phyloP scores from a whole-genome alignment of 2,113 vertebrate genomes.

The Tachysurus vachellii region DNA sequence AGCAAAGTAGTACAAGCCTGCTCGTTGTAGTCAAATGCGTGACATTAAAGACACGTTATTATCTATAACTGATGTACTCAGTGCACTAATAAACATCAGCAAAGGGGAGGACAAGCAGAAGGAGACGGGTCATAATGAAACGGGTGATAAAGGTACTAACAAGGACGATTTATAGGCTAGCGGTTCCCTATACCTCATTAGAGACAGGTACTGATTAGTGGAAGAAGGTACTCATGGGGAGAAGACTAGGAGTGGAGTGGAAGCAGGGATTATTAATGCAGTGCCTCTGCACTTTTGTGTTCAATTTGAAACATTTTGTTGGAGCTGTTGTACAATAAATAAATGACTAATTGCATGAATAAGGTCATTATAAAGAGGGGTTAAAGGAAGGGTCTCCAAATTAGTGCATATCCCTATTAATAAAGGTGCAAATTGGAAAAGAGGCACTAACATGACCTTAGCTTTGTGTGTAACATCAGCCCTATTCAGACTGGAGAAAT shows the following conservation, averaged over 20 bases:
- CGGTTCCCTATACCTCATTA: slow-evolving; percentile 3
- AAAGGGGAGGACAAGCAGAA: neutral
- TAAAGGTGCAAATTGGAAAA: neutral
- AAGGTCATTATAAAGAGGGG: neutral
- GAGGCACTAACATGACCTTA: neutral
- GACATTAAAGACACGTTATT: neutral
- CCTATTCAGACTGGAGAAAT: neutral
- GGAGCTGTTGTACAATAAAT: neutral
- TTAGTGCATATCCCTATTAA: neutral
- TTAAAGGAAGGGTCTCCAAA: neutral
- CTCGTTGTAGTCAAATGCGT: neutral
- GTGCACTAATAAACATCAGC: neutral
- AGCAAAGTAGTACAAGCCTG: neutral
- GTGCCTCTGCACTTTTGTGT: neutral
- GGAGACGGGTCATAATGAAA: slow-evolving; percentile 19
- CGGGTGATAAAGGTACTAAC: neutral
- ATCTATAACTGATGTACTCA: neutral
- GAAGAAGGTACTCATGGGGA: slow-evolving; percentile 2
- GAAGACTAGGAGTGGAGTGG: neutral
- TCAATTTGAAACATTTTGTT: neutral
- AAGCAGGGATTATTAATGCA: slow-evolving; percentile 6
- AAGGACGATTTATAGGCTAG: slow-evolving; percentile 5
- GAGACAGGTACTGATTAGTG: slow-evolving; percentile 11
- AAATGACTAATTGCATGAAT: neutral
- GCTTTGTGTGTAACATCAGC: neutral